Base-by-base conservation (phyloP, 2,113 vertebrate species). In the Psilopogon haemacephalus region DNA sequence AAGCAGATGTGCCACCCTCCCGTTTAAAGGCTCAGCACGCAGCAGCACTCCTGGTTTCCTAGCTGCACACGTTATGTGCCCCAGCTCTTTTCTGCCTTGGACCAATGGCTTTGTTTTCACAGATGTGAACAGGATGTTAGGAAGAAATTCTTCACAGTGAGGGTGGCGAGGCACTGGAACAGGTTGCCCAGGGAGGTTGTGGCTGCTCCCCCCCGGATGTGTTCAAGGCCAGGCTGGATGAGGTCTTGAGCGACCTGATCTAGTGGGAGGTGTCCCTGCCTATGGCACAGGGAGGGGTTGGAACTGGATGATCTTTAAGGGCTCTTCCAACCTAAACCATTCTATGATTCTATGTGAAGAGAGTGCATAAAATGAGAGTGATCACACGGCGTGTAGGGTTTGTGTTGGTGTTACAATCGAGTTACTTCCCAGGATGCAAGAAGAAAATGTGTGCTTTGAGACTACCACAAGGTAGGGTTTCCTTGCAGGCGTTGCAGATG, bases 1-100 rank as follows among this genome's bases (percentile, higher is more conserved):
- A 92, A 95, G 92, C 93, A 96, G 69, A 74, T 87, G 83, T 90
- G 55, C 82, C 91, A 88, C 77, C 77, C 74, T 93, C 94, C 76
- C 88, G 89, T 90, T 95, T 90, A 90, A 90, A 95, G 86, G 77
- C 86, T 94, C 69, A 72, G 71, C 54, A 82, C 2, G 1, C 13
- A 84, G 54, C 75, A 84, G 86, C 84, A 64, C 35, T 71, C 62
- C 2, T 7, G 42, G 73, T 58, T 94, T 91, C 90, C 69, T 78
- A 86, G 80, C 69, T 76, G 67, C 23, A 1, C 38, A 56, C 79
- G 59, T 72, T 75, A 74, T 27, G 20, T n/a, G 37, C 62, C 28
- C 26, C 69, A 85, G 75, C 46, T 83, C 81, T 79, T 65, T 92
- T 92, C 60, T 87, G 54, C 26, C 0, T 73, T 79, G n/a, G 78